Evolutionary conservation across 2,888 invertebrate species (phyloP).

Genomic region (Pycnomerus fuliginosus): DNA sequence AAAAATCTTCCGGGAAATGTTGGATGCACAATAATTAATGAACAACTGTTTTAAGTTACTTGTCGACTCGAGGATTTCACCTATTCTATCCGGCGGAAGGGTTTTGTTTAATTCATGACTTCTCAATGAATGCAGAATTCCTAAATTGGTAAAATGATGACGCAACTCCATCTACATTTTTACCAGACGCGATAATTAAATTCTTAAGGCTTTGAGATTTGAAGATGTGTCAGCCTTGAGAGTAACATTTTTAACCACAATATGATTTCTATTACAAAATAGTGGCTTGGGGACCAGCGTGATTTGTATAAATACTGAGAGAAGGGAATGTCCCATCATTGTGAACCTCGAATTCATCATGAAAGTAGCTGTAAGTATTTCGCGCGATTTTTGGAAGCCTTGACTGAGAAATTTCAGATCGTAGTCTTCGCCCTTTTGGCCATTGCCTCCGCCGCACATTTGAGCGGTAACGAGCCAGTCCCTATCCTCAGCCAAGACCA

Average conservation of each 20-base stretch:
- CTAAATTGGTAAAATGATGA: conserved; percentile 7
- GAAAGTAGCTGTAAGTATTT: conserved; percentile 20
- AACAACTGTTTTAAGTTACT: too few species aligned
- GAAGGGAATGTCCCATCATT: conserved; percentile 13
- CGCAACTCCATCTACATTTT: conserved; percentile 8
- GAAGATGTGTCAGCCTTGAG: conserved; percentile 22
- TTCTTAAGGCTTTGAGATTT: conserved; percentile 18
- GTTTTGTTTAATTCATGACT: too few species aligned
- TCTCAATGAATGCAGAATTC: too few species aligned
- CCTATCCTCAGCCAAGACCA: conserved; percentile 43
- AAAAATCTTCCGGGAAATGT: too few species aligned
- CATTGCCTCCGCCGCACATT: conserved; percentile 34
- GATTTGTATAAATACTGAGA: conserved; percentile 19
- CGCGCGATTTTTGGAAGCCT: neutral
- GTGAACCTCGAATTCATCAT: conserved; percentile 10
- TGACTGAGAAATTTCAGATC: conserved; percentile 29
- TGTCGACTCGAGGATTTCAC: too few species aligned
- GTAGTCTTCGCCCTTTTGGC: conserved; percentile 34
- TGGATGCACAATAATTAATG: too few species aligned
- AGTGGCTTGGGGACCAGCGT: conserved; percentile 8
- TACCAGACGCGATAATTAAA: conserved; percentile 10
- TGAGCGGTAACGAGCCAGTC: conserved; percentile 35
- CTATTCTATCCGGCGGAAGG: too few species aligned
- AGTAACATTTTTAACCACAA: conserved; percentile 21
- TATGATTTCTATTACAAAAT: conserved; percentile 19